A percentile compares a stretch with the other conserved stretches of the same genome.
These are phyloP conservation scores for human DNA, from an alignment of 2,113 vertebrate species.

Conservation along the genomic window DNA sequence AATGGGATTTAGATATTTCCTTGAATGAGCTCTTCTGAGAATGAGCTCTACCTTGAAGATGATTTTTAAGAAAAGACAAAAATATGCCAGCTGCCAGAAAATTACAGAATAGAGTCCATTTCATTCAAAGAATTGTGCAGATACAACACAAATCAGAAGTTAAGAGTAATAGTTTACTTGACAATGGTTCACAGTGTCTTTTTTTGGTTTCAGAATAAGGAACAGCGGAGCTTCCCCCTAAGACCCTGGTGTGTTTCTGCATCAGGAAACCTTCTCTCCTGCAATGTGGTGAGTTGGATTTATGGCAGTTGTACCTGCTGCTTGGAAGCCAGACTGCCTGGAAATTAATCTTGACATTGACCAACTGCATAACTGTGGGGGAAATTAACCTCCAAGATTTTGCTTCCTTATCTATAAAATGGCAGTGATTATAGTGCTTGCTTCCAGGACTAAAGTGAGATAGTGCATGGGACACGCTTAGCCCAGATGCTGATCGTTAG, in stretches of 20 bases:
- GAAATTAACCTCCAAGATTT: neutral
- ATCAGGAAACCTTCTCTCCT: neutral
- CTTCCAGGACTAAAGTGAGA: neutral
- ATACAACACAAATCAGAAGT: neutral
- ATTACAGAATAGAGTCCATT: neutral
- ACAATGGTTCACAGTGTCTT: neutral
- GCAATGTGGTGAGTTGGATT: neutral
- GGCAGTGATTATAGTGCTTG: too few relatives aligned
- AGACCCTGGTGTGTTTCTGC: neutral
- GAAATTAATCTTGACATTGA: neutral
- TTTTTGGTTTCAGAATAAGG: neutral
- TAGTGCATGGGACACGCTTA: neutral
- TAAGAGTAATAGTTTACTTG: neutral
- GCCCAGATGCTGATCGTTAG: too few relatives aligned
- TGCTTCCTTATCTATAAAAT: neutral
- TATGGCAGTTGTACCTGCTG: neutral
- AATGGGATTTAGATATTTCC: neutral
- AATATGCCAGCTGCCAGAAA: neutral
- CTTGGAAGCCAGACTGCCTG: neutral
- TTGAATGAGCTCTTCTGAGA: conserved; percentile 1
- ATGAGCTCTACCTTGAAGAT: conserved; percentile 8
- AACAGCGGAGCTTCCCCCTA: accelerated
- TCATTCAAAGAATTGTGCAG: neutral
- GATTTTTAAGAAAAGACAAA: conserved; percentile 34
- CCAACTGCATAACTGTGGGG: too few relatives aligned